Evolutionary conservation across 1,140 invertebrate species (phyloP).

Genomic region (Diachasma alloeum): DNA sequence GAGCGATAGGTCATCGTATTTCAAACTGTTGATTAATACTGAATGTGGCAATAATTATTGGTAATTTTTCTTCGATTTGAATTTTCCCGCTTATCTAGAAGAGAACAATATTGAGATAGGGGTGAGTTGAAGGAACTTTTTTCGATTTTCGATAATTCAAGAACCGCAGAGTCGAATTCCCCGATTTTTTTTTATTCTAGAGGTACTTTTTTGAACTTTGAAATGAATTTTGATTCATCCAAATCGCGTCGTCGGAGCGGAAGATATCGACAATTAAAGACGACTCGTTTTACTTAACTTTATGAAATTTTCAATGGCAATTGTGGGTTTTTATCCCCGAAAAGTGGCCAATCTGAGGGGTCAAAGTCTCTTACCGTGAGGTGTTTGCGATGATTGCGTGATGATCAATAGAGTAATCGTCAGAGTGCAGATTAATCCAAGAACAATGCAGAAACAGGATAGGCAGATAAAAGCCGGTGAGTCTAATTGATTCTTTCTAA

Average conservation of each 20-base stretch:
- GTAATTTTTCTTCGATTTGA: not conserved
- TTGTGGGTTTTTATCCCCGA: no score
- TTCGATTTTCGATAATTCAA: not conserved
- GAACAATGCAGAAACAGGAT: slow-evolving; percentile 46
- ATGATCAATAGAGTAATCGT: slow-evolving; percentile 48
- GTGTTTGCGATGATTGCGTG: slow-evolving; percentile 43
- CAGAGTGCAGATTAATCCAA: slow-evolving; percentile 47
- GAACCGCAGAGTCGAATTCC: no score
- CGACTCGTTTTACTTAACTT: no score
- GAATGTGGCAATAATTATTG: not conserved
- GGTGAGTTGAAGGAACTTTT: not conserved
- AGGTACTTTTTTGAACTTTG: no score
- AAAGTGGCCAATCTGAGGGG: no score
- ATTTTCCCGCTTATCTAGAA: not conserved
- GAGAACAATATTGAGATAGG: not conserved
- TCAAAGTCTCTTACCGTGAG: not conserved
- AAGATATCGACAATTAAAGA: no score
- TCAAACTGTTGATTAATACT: not conserved
- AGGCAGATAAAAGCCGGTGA: slow-evolving; percentile 43
- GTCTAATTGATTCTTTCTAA: slow-evolving; percentile 22
- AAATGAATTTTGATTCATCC: no score
- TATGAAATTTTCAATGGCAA: no score
- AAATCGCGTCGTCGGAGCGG: no score
- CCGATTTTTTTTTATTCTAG: no score
- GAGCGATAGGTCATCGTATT: not conserved